These are phyloP conservation scores for Hephaestus fuliginosus DNA, from an alignment of 2,797 vertebrate species.

Conservation along the genomic window DNA sequence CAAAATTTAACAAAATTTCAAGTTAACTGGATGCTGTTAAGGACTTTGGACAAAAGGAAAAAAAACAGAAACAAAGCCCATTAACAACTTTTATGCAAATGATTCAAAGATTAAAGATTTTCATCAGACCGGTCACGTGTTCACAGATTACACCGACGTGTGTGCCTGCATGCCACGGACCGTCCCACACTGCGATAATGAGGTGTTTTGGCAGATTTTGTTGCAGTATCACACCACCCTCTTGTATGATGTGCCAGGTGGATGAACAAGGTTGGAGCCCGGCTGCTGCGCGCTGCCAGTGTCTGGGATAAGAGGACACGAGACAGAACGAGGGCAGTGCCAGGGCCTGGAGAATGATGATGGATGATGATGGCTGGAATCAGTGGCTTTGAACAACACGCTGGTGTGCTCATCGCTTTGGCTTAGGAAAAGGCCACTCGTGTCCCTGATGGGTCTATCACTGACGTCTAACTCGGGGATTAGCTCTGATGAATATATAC, in stretches of 20 bases:
- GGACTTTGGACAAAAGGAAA: neutral
- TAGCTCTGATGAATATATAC: constrained; percentile 26
- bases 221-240: constrained; percentile 20
- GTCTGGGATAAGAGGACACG: constrained; percentile 52
- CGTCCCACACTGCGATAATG: constrained; percentile 26
- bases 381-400: constrained; percentile 65
- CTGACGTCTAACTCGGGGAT: constrained; percentile 41
- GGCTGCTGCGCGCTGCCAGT: constrained; percentile 57
- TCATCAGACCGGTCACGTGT: neutral
- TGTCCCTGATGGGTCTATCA: constrained; percentile 50
- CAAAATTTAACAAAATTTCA: too few species aligned
- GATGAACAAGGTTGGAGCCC: constrained; percentile 53
- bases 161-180: constrained; percentile 3
- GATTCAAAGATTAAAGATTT: neutral
- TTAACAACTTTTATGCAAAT: neutral
- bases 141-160: constrained; percentile 17
- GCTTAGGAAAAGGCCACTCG: constrained; percentile 49
- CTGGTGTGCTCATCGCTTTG: constrained; percentile 67
- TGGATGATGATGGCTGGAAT: constrained; percentile 75
- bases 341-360: constrained; percentile 74
- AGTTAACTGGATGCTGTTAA: neutral
- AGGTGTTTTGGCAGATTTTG: constrained; percentile 42
- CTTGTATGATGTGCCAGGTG: constrained; percentile 62
- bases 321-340: constrained; percentile 54
- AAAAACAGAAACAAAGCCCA: neutral